Percentiles rank a stretch among this genome's conserved stretches.
phyloP scores from a whole-genome alignment of 1,140 invertebrate species.

The Hetaerina americana region DNA sequence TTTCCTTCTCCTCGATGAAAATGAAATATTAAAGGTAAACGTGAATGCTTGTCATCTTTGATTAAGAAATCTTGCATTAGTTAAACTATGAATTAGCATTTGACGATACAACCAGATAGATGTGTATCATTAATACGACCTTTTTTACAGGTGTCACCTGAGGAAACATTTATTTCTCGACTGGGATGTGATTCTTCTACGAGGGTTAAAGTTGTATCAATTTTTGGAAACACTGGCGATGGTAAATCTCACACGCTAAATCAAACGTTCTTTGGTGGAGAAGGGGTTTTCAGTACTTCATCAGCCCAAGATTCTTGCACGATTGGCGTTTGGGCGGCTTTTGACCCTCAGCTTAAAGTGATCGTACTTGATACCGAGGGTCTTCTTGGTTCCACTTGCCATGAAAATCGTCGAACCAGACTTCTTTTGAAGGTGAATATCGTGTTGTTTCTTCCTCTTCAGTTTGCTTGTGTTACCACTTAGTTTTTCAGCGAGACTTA shows the following conservation, averaged over 20 bases:
- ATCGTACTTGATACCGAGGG: slow-evolving; percentile 75
- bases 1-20: slow-evolving; percentile 41
- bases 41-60: background rate
- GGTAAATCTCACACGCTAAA: slow-evolving; percentile 76
- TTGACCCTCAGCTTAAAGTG: slow-evolving; percentile 45
- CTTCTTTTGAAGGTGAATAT: slow-evolving; percentile 53
- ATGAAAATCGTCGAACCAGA: slow-evolving; percentile 55
- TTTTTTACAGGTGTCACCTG: slow-evolving; percentile 31
- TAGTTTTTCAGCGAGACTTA: background rate
- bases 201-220: slow-evolving; percentile 69
- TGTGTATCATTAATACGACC: background rate
- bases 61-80: background rate
- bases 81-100: background rate
- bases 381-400: slow-evolving; percentile 46
- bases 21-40: slow-evolving; percentile 31
- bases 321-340: slow-evolving; percentile 67
- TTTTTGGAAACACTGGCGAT: slow-evolving; percentile 79
- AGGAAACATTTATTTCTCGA: slow-evolving; percentile 36
- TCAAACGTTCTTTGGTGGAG: slow-evolving; percentile 61
- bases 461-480: slow-evolving; percentile 2
- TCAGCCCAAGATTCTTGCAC: slow-evolving; percentile 60
- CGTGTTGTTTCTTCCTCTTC: background rate
- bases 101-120: background rate
- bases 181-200: slow-evolving; percentile 31
- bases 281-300: slow-evolving; percentile 62